These are phyloP conservation scores for Drosophila insularis DNA, from an alignment of 1,140 invertebrate genomes.

Conservation along the genomic window DNA sequence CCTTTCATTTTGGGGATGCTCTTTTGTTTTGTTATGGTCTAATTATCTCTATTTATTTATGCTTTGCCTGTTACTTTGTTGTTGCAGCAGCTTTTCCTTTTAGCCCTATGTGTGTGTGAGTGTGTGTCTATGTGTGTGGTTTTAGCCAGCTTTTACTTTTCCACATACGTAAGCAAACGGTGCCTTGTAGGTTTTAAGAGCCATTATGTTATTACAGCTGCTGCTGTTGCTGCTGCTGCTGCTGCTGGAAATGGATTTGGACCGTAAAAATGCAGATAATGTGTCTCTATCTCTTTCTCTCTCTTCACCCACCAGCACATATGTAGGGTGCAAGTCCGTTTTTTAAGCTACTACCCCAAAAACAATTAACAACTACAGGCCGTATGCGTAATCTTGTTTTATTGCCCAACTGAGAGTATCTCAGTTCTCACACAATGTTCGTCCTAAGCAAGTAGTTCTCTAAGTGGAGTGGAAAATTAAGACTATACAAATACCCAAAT, in stretches of 20 bases:
- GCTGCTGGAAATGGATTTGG: slow-evolving; percentile 67
- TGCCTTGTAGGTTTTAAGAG: slow-evolving; percentile 68
- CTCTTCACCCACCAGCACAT: neutral
- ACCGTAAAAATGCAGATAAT: slow-evolving; percentile 79
- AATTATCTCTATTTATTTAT: slow-evolving; percentile 81
- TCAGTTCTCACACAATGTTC: slow-evolving; percentile 16
- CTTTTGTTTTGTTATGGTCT: slow-evolving; percentile 68
- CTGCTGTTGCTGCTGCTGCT: slow-evolving; percentile 10
- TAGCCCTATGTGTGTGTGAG: neutral
- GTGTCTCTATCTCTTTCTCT: slow-evolving; percentile 31
- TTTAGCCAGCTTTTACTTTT: neutral
- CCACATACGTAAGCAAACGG: slow-evolving; percentile 17
- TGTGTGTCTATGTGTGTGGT: slow-evolving; percentile 1
- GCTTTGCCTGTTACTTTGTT: slow-evolving; percentile 51
- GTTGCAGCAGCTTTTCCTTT: slow-evolving; percentile 22
- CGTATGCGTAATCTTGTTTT: slow-evolving; percentile 64
- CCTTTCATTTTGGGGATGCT: slow-evolving; percentile 14
- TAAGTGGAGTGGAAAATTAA: too few relatives aligned
- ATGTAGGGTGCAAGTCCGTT: neutral
- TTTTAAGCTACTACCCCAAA: slow-evolving; percentile 11
- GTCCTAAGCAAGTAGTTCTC: neutral
- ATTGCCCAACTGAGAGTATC: slow-evolving; percentile 22
- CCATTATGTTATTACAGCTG: slow-evolving; percentile 77
- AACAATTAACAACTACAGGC: slow-evolving; percentile 51
- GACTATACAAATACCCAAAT: too few relatives aligned